A percentile compares a stretch with the other conserved stretches of the same genome.
Conservation (phyloP, 2,797 vertebrate species). For the Microctenopoma steveboyesi region DNA sequence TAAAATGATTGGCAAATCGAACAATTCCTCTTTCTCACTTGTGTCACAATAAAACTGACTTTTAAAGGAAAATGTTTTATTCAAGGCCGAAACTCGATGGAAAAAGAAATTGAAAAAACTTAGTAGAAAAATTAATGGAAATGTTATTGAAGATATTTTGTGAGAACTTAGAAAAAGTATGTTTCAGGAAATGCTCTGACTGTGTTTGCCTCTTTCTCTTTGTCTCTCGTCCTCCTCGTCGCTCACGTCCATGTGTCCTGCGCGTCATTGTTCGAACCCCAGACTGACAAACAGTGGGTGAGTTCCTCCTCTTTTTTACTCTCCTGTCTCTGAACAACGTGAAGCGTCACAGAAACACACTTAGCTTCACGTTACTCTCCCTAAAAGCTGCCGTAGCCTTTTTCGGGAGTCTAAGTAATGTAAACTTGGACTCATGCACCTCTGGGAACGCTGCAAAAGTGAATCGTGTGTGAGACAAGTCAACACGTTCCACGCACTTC, state of each 20-base stretch:
- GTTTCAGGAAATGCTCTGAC: neutral
- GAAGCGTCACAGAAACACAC: neutral
- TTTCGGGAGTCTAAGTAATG: too few relatives aligned
- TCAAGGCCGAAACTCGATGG: constrained; percentile 5
- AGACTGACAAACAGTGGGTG: constrained; percentile 95
- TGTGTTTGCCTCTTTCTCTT: constrained; percentile 66
- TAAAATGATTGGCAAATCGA: constrained; percentile 2
- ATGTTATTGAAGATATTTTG: neutral
- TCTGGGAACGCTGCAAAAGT: too few relatives aligned
- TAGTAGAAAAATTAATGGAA: neutral
- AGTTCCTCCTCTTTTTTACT: constrained; percentile 73
- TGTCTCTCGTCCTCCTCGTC: constrained; percentile 52
- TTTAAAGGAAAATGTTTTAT: neutral
- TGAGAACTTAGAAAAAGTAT: too few relatives aligned
- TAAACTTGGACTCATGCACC: too few relatives aligned
- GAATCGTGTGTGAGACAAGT: too few relatives aligned
- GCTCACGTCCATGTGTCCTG: constrained; percentile 80
- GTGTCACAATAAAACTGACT: neutral
- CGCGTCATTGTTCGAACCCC: constrained; percentile 80
- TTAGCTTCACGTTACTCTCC: neutral
- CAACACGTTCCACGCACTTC: too few relatives aligned
- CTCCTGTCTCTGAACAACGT: neutral
- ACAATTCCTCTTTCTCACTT: constrained; percentile 1
- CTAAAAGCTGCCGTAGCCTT: neutral
- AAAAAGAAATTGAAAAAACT: constrained; percentile 6